These are phyloP conservation scores for Spodoptera frugiperda DNA, from an alignment of 1,140 invertebrate genomes.

Conservation along the genomic window DNA sequence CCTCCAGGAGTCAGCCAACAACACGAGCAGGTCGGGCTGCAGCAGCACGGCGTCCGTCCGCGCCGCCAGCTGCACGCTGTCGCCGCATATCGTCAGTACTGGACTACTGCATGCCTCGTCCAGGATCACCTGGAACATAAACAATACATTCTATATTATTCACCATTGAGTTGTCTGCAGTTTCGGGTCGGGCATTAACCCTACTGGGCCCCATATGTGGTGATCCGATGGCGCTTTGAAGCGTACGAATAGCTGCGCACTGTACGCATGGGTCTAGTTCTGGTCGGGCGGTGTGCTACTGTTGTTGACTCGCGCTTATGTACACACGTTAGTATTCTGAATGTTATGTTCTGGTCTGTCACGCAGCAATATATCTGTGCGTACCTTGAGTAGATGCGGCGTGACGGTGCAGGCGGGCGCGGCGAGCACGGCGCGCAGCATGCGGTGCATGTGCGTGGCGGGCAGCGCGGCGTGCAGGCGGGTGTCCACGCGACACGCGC, in stretches of 20 bases:
- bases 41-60: constrained; percentile 86
- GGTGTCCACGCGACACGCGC: constrained; percentile 84
- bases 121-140: constrained; percentile 78
- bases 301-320: too few relatives aligned
- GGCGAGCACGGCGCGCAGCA: constrained; percentile 87
- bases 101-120: constrained; percentile 87
- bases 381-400: constrained; percentile 86
- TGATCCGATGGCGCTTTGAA: too few relatives aligned
- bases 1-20: constrained; percentile 87
- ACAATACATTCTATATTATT: too few relatives aligned
- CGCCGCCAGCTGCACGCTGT: constrained; percentile 59
- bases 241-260: too few relatives aligned
- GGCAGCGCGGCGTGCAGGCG: constrained; percentile 85
- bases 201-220: too few relatives aligned
- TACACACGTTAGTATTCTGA: too few relatives aligned
- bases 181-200: too few relatives aligned
- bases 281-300: too few relatives aligned
- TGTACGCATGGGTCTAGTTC: too few relatives aligned
- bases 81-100: constrained; percentile 78
- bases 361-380: too few relatives aligned
- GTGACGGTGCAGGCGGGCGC: constrained; percentile 84
- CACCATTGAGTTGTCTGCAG: too few relatives aligned
- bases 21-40: constrained; percentile 86
- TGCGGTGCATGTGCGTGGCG: constrained; percentile 79
- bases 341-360: too few relatives aligned